A percentile compares a stretch with the other conserved stretches of the same genome.
These are phyloP conservation scores for Eclectus roratus DNA, from an alignment of 2,113 vertebrate species.

Conservation along the genomic window DNA sequence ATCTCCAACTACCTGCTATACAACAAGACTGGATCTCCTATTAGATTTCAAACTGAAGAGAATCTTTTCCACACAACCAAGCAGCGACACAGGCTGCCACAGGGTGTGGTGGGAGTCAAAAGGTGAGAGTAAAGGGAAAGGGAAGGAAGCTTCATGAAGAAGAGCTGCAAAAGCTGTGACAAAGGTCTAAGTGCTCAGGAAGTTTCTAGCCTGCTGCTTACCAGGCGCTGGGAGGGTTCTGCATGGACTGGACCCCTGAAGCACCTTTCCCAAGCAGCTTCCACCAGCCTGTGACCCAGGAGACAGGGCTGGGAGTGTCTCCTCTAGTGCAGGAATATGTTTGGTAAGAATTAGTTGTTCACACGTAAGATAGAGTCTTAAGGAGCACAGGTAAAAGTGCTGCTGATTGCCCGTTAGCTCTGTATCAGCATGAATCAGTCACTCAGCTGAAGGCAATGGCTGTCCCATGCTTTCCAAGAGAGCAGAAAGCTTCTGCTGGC, in stretches of 20 bases:
- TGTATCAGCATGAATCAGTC: neutral
- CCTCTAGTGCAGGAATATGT: rapidly evolving
- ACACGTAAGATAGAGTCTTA: neutral
- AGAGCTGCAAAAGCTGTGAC: neutral
- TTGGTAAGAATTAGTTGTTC: neutral
- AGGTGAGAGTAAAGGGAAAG: neutral
- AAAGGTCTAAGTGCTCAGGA: neutral
- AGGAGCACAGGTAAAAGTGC: neutral
- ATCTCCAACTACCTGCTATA: neutral
- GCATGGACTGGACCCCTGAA: neutral
- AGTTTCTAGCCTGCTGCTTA: neutral
- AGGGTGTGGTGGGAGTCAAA: neutral
- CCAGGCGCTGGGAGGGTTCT: neutral
- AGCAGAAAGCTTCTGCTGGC: neutral
- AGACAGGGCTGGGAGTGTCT: neutral
- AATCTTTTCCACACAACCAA: neutral
- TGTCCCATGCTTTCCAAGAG: neutral
- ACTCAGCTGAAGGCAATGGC: neutral
- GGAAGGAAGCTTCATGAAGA: neutral
- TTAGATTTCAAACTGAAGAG: neutral
- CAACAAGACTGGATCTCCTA: neutral
- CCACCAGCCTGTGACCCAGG: neutral
- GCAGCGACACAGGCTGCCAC: rapidly evolving
- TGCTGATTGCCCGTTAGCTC: neutral
- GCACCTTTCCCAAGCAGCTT: neutral